These are phyloP conservation scores for Synergus umbraculus DNA, from an alignment of 2,888 invertebrate species.

Conservation along the genomic window DNA sequence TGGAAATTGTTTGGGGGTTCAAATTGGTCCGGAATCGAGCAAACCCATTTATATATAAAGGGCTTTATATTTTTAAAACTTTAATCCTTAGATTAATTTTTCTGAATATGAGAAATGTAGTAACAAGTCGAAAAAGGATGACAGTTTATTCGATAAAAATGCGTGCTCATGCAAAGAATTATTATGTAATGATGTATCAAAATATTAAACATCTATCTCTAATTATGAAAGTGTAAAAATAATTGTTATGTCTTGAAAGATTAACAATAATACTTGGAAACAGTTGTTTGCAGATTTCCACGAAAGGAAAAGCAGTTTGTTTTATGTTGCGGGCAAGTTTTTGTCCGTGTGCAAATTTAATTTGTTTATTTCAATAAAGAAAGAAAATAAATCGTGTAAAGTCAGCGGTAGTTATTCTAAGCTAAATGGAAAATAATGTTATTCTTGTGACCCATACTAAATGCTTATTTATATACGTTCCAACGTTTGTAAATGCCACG, in stretches of 20 bases:
- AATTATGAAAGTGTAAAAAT: background rate
- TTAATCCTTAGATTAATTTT: background rate
- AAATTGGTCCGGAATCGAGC: background rate
- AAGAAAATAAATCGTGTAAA: slow-evolving; percentile 9
- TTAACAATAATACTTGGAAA: background rate
- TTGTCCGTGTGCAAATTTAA: slow-evolving; percentile 8
- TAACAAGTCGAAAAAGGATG: too few species aligned
- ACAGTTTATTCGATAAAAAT: too few species aligned
- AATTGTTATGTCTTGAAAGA: background rate
- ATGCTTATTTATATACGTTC: background rate
- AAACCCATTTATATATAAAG: background rate
- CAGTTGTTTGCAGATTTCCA: background rate
- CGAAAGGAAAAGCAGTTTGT: background rate
- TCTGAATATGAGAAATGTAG: background rate
- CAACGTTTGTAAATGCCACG: background rate
- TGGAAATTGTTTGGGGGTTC: background rate
- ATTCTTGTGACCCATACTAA: slow-evolving; percentile 7
- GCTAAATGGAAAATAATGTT: background rate
- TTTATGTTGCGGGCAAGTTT: background rate
- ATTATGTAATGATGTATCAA: too few species aligned
- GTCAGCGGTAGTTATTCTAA: slow-evolving; percentile 12
- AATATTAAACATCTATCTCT: background rate
- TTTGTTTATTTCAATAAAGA: background rate
- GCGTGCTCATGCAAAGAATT: too few species aligned
- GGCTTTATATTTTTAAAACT: background rate